phyloP scores from a whole-genome alignment of 2,888 invertebrate genomes.

The Pinctada fucata region DNA sequence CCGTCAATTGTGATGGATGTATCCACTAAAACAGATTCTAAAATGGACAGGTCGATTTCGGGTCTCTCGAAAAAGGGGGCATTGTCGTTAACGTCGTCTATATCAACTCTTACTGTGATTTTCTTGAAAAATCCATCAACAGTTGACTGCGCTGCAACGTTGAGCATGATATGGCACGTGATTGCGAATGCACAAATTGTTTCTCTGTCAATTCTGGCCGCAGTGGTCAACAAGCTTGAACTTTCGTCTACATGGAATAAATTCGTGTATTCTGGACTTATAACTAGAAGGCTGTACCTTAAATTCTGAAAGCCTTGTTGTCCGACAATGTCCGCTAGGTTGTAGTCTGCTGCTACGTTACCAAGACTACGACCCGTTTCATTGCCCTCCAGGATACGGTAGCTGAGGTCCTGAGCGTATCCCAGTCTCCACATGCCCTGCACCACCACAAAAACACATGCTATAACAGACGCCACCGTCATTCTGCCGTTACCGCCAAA shows the following conservation, averaged over 20 bases:
- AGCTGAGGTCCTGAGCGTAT: slow-evolving; percentile 29
- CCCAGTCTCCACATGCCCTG: not conserved
- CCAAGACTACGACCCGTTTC: slow-evolving; percentile 24
- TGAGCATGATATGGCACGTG: slow-evolving; percentile 44
- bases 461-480: not conserved
- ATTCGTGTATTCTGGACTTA: slow-evolving; percentile 29
- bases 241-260: slow-evolving; percentile 50
- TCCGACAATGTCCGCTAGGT: slow-evolving; percentile 29
- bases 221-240: slow-evolving; percentile 49
- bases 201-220: slow-evolving; percentile 52
- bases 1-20: slow-evolving; percentile 53
- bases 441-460: not conserved
- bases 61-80: slow-evolving; percentile 56
- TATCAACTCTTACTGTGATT: slow-evolving; percentile 57
- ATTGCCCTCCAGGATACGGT: slow-evolving; percentile 33
- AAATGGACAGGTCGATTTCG: slow-evolving; percentile 44
- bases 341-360: slow-evolving; percentile 29
- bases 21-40: slow-evolving; percentile 52
- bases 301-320: slow-evolving; percentile 34
- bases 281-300: slow-evolving; percentile 38
- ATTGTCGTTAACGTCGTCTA: slow-evolving; percentile 67
- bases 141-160: slow-evolving; percentile 53
- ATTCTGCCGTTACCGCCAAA: not conserved
- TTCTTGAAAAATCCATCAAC: slow-evolving; percentile 59
- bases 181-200: slow-evolving; percentile 50